Conservation (phyloP, 2,797 vertebrate genomes). For the Liasis olivaceus region DNA sequence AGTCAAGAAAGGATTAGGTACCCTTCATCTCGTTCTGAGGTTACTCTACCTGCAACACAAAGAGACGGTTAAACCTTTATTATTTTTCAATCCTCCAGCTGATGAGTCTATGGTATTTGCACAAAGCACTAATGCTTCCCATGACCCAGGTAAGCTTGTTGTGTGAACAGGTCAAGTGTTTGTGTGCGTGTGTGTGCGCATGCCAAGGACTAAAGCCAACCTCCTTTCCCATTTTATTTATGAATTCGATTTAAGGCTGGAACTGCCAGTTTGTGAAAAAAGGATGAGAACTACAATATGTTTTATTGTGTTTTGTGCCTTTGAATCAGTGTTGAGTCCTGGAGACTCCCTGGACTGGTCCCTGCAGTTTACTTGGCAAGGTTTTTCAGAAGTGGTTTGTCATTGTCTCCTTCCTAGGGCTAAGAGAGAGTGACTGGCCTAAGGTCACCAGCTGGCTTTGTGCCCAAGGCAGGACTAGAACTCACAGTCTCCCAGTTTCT, state of each 20-base stretch:
- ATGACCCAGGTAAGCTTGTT: background rate
- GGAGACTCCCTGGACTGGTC: background rate
- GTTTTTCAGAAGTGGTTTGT: background rate
- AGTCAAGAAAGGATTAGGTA: background rate
- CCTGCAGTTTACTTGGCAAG: background rate
- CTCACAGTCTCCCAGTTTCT: background rate
- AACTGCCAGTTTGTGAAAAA: background rate
- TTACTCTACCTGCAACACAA: background rate
- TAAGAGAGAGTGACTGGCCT: background rate
- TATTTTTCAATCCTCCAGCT: background rate
- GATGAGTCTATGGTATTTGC: background rate
- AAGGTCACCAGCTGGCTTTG: background rate
- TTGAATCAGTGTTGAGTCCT: background rate
- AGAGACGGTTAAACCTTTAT: background rate
- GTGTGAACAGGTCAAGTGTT: background rate
- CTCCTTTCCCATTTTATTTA: background rate
- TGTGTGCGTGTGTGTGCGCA: background rate
- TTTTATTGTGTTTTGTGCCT: background rate
- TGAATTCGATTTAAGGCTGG: background rate
- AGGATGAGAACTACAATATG: background rate
- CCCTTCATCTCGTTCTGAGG: background rate
- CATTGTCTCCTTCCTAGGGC: background rate
- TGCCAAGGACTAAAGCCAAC: background rate
- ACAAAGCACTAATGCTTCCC: background rate
- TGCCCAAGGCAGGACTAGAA: background rate